Base-by-base conservation (phyloP, 1,140 invertebrate genomes). In the Paralvinella palmiformis region DNA sequence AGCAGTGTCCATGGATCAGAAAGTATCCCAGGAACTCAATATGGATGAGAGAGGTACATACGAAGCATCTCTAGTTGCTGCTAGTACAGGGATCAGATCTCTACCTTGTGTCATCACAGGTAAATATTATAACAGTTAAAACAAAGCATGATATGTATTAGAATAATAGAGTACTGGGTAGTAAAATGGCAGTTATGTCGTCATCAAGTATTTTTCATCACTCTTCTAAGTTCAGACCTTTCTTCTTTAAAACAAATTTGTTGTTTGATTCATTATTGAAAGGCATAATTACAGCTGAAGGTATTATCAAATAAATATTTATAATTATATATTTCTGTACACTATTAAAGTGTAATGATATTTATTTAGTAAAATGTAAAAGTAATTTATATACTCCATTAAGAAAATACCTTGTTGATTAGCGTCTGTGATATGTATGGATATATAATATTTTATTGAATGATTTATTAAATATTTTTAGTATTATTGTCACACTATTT, bases 1-100 rank as follows among this genome's bases (percentile, higher is more conserved):
- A 2, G 87, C 93, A 0, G 86, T 95, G 0, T 96, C 94, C 36
- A 94, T 98, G 87, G 94, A 98, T 80, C 90, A 93, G 70, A 88
- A 88, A 71, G 86, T 97, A 22, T 89, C 94, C 71, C 94, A 96
- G 83, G 86, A 88, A 63, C 79, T 85, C 20, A 75, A 89, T 17
- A 73, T 86, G 50, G 91, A 95, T 71, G 76, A 79, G 59, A 67
- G 80, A 33, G 75, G 74, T 29, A 74, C 72, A 27, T 83, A 79
- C 61, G 81, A 81, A 66, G 81, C 79, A 10, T 78, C 80, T 13
- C 72, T 83, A 13, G 62, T 77, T 5, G 74, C 78, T 41, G 59
- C 68, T 2, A 73, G 70, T 66, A 83, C 73, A n/a, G 81, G 85
- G 22, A 81, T 86, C 15, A 65, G 69, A 20, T 76, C 75, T 10